Percentiles rank a stretch among this genome's conserved stretches.
Conservation (phyloP, 1,140 invertebrate genomes). For the Saccostrea cuccullata region DNA sequence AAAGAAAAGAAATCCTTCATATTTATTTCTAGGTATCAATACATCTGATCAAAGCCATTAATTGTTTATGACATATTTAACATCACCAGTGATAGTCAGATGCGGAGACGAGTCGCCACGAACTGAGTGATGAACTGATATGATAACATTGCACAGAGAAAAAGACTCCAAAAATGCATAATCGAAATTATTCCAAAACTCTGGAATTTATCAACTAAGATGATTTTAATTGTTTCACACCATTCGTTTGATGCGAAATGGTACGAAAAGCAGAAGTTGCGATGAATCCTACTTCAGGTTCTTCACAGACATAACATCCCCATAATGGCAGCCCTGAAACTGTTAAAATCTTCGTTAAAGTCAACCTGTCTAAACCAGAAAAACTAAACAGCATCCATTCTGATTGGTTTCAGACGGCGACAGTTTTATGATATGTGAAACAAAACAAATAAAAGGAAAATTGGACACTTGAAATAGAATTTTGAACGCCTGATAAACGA, state of each 20-base stretch:
- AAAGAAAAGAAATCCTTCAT: not conserved
- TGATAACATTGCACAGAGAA: not conserved
- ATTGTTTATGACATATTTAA: not conserved
- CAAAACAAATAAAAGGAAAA: slow-evolving; percentile 10
- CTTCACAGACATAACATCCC: not conserved
- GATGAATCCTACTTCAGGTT: not conserved
- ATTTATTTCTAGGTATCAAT: not conserved
- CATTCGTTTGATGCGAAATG: not conserved
- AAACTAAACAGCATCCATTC: slow-evolving; percentile 3
- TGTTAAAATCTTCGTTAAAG: not conserved
- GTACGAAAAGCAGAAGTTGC: not conserved
- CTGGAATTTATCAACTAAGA: not conserved
- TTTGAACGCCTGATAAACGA: slow-evolving; percentile 24
- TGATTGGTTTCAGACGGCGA: not conserved
- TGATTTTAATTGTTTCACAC: not conserved
- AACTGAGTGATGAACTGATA: not conserved
- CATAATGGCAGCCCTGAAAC: not conserved
- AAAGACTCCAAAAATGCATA: not conserved
- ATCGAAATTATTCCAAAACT: slow-evolving; percentile 6
- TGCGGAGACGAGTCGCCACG: not conserved
- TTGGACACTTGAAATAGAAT: slow-evolving; percentile 21
- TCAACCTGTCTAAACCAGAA: not conserved
- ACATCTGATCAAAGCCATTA: not conserved
- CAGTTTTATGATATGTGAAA: not conserved
- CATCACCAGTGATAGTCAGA: not conserved